phyloP scores from a whole-genome alignment of 2,888 invertebrate species.

The Amiota mariae region DNA sequence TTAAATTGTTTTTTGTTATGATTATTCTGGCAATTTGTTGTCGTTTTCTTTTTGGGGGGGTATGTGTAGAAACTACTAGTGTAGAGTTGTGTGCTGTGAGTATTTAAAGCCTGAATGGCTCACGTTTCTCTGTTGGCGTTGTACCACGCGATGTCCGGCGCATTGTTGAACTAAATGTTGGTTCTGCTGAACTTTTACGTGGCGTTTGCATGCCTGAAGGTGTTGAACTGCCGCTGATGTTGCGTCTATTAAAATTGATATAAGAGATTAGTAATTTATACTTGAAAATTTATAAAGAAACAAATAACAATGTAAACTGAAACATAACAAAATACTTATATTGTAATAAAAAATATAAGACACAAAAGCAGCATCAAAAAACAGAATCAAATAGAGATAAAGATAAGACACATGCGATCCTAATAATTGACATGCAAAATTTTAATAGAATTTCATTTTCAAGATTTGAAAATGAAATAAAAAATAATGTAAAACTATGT shows the following conservation, averaged over 20 bases:
- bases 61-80: slow-evolving; percentile 48
- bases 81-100: neutral
- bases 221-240: slow-evolving; percentile 73
- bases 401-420: neutral
- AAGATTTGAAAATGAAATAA: too few species aligned
- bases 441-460: too few species aligned
- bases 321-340: slow-evolving; percentile 25
- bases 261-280: slow-evolving; percentile 31
- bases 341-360: neutral
- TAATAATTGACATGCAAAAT: neutral
- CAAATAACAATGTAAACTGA: slow-evolving; percentile 22
- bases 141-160: slow-evolving; percentile 72
- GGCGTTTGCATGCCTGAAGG: slow-evolving; percentile 74
- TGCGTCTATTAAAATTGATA: slow-evolving; percentile 62
- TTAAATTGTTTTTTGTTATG: slow-evolving; percentile 45
- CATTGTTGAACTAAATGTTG: slow-evolving; percentile 69
- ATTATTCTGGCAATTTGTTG: slow-evolving; percentile 35
- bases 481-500: too few species aligned
- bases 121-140: slow-evolving; percentile 75
- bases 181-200: slow-evolving; percentile 71
- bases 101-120: slow-evolving; percentile 83
- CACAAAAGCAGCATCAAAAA: slow-evolving; percentile 6
- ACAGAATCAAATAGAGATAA: neutral
- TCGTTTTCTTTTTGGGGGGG: slow-evolving; percentile 30
- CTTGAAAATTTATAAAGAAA: slow-evolving; percentile 4